Conservation (phyloP, 64 coral and sea anemone genomes). For the Montipora foliosa region DNA sequence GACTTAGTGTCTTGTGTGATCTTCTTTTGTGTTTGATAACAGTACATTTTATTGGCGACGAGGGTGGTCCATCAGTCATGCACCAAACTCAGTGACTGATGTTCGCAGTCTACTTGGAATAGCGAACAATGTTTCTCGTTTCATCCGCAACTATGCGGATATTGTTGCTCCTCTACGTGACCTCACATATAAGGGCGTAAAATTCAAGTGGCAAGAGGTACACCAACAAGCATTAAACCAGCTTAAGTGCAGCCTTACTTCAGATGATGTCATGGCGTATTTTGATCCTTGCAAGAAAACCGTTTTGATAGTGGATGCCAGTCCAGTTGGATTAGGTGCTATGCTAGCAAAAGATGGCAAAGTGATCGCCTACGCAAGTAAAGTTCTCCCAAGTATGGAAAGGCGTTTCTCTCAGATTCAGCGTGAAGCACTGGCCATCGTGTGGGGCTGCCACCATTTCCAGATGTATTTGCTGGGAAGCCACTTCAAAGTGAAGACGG, state of each 20-base stretch:
- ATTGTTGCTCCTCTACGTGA: conserved; percentile 44
- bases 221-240: conserved; percentile 46
- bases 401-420: conserved; percentile 59
- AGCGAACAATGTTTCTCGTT: conserved; percentile 57
- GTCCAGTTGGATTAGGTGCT: conserved; percentile 65
- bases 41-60: too few species aligned
- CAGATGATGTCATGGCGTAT: conserved; percentile 48
- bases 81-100: too few species aligned
- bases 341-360: conserved; percentile 42
- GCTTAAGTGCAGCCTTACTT: conserved; percentile 50
- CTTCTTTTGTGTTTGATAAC: too few species aligned
- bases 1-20: neutral
- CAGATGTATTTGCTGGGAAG: conserved; percentile 44
- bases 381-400: conserved; percentile 42
- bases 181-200: conserved; percentile 34
- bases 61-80: neutral
- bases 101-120: conserved; percentile 16
- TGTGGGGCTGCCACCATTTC: conserved; percentile 45
- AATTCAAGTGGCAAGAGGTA: conserved; percentile 32
- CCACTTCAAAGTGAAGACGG: conserved; percentile 53
- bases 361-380: conserved; percentile 59
- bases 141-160: conserved; percentile 55
- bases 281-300: conserved; percentile 63
- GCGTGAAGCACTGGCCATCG: conserved; percentile 56
- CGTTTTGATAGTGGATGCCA: conserved; percentile 66